Base-by-base conservation (phyloP, 2,113 vertebrate genomes). In the Spheniscus mendiculus region DNA sequence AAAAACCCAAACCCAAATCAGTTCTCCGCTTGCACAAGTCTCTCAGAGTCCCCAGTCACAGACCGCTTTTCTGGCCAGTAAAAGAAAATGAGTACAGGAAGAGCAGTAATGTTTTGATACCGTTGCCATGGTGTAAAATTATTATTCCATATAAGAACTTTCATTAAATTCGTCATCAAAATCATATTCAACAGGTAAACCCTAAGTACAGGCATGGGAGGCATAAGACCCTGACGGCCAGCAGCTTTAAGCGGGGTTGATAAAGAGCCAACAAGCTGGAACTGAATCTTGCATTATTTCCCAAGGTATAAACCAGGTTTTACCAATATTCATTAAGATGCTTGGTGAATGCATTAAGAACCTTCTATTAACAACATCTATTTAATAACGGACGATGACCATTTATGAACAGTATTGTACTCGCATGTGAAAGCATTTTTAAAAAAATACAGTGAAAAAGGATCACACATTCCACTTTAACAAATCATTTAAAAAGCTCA, bases 401-500 rank as follows among this genome's bases (percentile, higher is more conserved):
- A 67, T 56, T 87, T 96, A 55, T 87, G 66, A 97, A 95, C 3
- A 22, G 76, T 56, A 83, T 71, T 87, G 73, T 90, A 91, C 62
- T 87, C 70, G 61, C 22, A 97, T 12, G 36, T 87, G 76, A 67
- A 97, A 96, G 67, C 62, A 47, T 79, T 93, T 90, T 86, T 8
- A 70, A 96, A 87, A 95, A 80, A 91, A 89, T 40, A 56, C 30
- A 87, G 27, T 76, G 83, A 63, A 32, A 87, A 96, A 95, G 56
- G 56, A 91, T 92, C 27, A 77, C 61, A 38, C 20, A 12, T 70
- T 93, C 50, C 82, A 83, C n/a, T 78, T 93, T 70, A 96, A 95
- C 66, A 89, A 17, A 89, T 82, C 47, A 26, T 63, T 79, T 93
- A n/a, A 96, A 84, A 92, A 96, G 59, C 77, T 97, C 90, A 95